A percentile compares a stretch with the other conserved stretches of the same genome.
phyloP scores from a whole-genome alignment of 2,113 vertebrate species.

The Oxygymnocypris stewartii region DNA sequence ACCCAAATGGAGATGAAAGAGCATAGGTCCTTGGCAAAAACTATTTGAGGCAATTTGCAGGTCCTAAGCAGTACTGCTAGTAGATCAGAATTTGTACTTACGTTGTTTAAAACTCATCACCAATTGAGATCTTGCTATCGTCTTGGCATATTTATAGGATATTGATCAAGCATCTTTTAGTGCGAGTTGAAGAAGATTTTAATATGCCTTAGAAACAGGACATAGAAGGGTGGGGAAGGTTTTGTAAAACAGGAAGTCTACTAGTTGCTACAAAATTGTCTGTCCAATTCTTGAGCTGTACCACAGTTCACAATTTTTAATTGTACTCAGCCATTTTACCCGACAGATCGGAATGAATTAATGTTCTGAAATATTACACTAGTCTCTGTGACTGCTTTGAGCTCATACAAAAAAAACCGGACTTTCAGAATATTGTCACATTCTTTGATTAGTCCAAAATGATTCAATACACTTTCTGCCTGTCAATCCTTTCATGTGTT shows the following conservation, averaged over 20 bases:
- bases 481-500: background rate
- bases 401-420: too few relatives aligned
- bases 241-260: background rate
- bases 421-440: too few relatives aligned
- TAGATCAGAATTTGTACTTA: background rate
- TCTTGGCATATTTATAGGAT: background rate
- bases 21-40: background rate
- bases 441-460: too few relatives aligned
- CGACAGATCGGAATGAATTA: too few relatives aligned
- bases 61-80: background rate
- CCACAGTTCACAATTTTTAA: background rate
- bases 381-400: too few relatives aligned
- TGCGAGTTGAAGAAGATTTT: background rate
- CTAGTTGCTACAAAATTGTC: background rate
- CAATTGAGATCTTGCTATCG: background rate
- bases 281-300: background rate
- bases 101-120: background rate
- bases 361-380: too few relatives aligned
- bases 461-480: too few relatives aligned
- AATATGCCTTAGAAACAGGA: background rate
- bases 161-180: background rate
- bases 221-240: background rate
- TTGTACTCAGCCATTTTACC: too few relatives aligned
- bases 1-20: background rate
- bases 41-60: too few relatives aligned